phyloP scores from a whole-genome alignment of 2,113 vertebrate genomes.

The Albula goreensis region DNA sequence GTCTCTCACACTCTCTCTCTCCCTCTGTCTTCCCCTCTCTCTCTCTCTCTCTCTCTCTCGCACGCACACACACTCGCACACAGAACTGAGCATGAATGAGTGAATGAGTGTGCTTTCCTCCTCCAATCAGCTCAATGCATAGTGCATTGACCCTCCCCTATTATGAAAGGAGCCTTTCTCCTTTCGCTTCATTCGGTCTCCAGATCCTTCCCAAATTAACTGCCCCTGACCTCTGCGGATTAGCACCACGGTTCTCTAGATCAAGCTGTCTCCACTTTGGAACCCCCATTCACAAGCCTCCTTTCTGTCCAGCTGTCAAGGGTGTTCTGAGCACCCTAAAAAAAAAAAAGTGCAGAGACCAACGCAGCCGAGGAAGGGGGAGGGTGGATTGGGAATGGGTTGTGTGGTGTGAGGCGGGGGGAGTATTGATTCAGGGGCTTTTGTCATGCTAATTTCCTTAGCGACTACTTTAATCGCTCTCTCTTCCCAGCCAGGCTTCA shows the following conservation, averaged over 20 bases:
- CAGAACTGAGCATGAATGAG: not conserved
- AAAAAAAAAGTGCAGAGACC: conserved; percentile 26
- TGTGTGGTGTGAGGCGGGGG: conserved; percentile 23
- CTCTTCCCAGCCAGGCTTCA: conserved; percentile 76
- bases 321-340: conserved; percentile 49
- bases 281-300: conserved; percentile 33
- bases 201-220: conserved; percentile 59
- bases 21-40: conserved; percentile 29
- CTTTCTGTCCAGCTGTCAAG: conserved; percentile 57
- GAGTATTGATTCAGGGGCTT: conserved; percentile 80
- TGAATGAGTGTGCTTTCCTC: conserved; percentile 35
- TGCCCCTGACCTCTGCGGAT: conserved; percentile 56
- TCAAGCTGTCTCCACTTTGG: conserved; percentile 50
- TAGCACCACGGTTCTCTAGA: conserved; percentile 44
- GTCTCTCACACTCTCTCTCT: too few relatives aligned
- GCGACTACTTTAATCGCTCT: conserved; percentile 73
- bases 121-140: conserved; percentile 68
- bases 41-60: conserved; percentile 37
- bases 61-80: conserved; percentile 38
- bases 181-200: conserved; percentile 55
- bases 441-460: conserved; percentile 86
- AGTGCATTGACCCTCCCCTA: conserved; percentile 51
- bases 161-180: conserved; percentile 61
- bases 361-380: conserved; percentile 43
- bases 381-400: conserved; percentile 35